phyloP scores from a whole-genome alignment of 2,113 vertebrate species.

The Mobula birostris region DNA sequence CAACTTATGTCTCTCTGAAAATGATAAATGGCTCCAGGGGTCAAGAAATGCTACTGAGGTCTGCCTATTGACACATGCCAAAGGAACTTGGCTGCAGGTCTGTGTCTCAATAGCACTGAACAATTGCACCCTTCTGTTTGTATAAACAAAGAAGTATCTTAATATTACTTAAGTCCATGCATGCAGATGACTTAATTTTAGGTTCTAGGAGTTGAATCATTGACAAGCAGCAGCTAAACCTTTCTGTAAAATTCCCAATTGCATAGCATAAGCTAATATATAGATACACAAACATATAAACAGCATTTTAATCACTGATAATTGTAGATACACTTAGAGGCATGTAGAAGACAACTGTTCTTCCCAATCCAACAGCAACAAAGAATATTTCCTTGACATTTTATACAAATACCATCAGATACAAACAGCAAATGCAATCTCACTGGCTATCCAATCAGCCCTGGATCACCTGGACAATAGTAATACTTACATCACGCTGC shows the following conservation, averaged over 20 bases:
- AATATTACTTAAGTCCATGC: background rate
- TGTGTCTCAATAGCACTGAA: background rate
- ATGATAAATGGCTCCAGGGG: slow-evolving; percentile 39
- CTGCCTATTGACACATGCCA: background rate
- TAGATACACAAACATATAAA: background rate
- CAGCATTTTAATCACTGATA: no score
- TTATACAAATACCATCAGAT: background rate
- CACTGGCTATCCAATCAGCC: no score
- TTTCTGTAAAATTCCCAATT: background rate
- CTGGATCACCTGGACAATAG: no score
- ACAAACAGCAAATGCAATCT: background rate
- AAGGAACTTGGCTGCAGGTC: slow-evolving; percentile 2
- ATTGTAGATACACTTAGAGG: no score
- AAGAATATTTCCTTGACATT: background rate
- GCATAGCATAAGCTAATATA: background rate
- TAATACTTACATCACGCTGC: no score
- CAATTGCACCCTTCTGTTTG: background rate
- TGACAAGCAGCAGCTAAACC: background rate
- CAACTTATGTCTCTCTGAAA: slow-evolving; percentile 11
- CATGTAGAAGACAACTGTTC: background rate
- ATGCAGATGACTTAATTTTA: background rate
- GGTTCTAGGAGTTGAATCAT: background rate
- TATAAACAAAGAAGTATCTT: slow-evolving; percentile 10
- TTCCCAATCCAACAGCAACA: background rate
- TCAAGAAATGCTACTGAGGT: background rate